Percentiles rank a stretch among this genome's conserved stretches.
Conservation (phyloP, 2,888 invertebrate genomes). For the Coecobrya sp. region DNA sequence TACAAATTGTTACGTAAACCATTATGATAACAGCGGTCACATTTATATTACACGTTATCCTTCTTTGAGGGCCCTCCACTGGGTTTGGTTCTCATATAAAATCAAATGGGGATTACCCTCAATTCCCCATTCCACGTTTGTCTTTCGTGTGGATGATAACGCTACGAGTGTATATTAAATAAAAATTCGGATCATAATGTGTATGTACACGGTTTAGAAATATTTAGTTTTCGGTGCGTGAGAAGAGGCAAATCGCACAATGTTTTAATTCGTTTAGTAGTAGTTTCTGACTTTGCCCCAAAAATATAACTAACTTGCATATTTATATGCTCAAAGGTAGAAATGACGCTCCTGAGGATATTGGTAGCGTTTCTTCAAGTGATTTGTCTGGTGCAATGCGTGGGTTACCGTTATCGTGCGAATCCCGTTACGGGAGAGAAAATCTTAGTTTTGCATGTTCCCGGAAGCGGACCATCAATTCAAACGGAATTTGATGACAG, state of each 20-base stretch:
- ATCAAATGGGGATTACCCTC: slow-evolving; percentile 57
- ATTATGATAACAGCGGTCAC: not conserved
- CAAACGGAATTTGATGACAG: slow-evolving; percentile 80
- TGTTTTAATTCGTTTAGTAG: not conserved
- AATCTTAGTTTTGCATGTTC: slow-evolving; percentile 77
- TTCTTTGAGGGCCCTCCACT: not conserved
- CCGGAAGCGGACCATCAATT: slow-evolving; percentile 74
- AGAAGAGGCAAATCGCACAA: too few species aligned
- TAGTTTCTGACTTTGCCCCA: slow-evolving; percentile 1
- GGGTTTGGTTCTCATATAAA: slow-evolving; percentile 70
- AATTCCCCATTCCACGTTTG: slow-evolving; percentile 52
- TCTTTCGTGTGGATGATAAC: not conserved
- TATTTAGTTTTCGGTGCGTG: not conserved
- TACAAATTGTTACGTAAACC: not conserved
- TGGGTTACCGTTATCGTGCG: slow-evolving; percentile 74
- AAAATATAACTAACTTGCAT: not conserved
- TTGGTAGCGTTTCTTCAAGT: slow-evolving; percentile 50
- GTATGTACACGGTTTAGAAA: not conserved
- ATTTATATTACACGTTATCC: not conserved
- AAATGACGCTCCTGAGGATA: slow-evolving; percentile 49
- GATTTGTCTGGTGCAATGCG: slow-evolving; percentile 60
- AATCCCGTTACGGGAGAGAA: slow-evolving; percentile 76
- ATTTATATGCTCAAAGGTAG: not conserved
- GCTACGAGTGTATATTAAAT: not conserved
- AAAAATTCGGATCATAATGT: not conserved